Evolutionary conservation across 2,888 invertebrate genomes (phyloP).

Genomic region (Digitonthophagus gazella): DNA sequence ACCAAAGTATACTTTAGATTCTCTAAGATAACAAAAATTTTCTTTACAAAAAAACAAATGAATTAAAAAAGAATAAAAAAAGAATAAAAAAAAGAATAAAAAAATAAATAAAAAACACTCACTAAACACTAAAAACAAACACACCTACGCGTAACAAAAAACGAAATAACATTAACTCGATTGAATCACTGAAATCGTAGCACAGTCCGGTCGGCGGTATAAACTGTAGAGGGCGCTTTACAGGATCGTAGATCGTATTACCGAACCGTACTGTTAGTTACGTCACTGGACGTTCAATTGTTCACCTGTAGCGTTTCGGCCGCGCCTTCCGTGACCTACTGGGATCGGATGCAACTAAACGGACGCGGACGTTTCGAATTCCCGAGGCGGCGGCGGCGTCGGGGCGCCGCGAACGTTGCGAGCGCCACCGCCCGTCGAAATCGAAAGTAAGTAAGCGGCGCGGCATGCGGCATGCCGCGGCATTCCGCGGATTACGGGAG

Average conservation of each 20-base stretch:
- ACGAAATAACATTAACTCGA: neutral
- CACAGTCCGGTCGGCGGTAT: constrained; percentile 13
- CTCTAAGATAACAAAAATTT: too few relatives aligned
- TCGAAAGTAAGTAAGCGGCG: neutral
- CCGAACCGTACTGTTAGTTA: constrained; percentile 25
- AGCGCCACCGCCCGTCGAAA: neutral
- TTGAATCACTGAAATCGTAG: constrained; percentile 10
- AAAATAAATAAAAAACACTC: neutral
- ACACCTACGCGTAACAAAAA: too few relatives aligned
- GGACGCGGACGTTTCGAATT: constrained; percentile 12
- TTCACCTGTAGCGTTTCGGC: constrained; percentile 27
- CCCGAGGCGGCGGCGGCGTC: constrained; percentile 1
- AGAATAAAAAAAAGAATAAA: neutral
- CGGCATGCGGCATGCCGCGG: too few relatives aligned
- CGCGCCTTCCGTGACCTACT: constrained; percentile 22
- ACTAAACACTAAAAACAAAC: neutral
- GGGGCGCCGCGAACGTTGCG: neutral
- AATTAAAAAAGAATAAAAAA: neutral
- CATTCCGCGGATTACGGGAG: neutral
- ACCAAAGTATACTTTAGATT: too few relatives aligned
- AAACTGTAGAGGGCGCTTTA: constrained; percentile 14
- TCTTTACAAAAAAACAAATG: too few relatives aligned
- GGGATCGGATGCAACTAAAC: constrained; percentile 23
- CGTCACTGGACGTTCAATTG: constrained; percentile 31
- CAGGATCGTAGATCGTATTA: too few relatives aligned